A percentile compares a stretch with the other conserved stretches of the same genome.
Evolutionary conservation across 2,888 invertebrate genomes (phyloP).

Genomic region (Liopterus haemorrhoidalis): DNA sequence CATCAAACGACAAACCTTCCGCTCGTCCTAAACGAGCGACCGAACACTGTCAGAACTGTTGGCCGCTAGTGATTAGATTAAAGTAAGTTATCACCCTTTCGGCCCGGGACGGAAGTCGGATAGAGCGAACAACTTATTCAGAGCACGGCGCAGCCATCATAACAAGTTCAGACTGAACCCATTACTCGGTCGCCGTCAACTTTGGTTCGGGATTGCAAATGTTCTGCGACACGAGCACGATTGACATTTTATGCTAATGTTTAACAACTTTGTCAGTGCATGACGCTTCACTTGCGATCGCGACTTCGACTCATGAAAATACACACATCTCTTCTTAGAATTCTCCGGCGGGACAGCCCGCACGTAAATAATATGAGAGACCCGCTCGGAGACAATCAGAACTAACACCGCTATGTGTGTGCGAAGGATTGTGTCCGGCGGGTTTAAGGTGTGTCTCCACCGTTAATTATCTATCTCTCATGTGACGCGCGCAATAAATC

Average conservation of each 20-base stretch:
- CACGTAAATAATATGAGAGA: no score
- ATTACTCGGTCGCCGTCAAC: slow-evolving; percentile 40
- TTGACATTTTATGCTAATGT: slow-evolving; percentile 41
- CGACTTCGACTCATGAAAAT: no score
- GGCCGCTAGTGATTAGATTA: not conserved
- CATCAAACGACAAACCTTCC: not conserved
- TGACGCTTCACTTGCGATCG: no score
- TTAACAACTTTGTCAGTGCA: slow-evolving; percentile 29
- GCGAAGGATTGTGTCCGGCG: no score
- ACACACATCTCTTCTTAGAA: no score
- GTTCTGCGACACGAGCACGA: slow-evolving; percentile 36
- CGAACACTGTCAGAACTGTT: not conserved
- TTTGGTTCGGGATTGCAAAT: slow-evolving; percentile 36
- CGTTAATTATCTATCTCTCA: no score
- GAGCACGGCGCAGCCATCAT: slow-evolving; percentile 37
- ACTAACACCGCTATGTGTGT: no score
- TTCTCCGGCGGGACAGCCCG: no score
- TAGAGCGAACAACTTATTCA: slow-evolving; percentile 28
- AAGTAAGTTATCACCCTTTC: not conserved
- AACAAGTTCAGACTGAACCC: slow-evolving; percentile 41
- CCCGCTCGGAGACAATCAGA: no score
- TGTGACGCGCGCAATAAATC: no score
- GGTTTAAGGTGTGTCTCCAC: no score
- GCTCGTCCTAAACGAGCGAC: no score
- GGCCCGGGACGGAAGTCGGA: not conserved